Base-by-base conservation (phyloP, 2,888 invertebrate genomes). In the Eupeodes luniger region DNA sequence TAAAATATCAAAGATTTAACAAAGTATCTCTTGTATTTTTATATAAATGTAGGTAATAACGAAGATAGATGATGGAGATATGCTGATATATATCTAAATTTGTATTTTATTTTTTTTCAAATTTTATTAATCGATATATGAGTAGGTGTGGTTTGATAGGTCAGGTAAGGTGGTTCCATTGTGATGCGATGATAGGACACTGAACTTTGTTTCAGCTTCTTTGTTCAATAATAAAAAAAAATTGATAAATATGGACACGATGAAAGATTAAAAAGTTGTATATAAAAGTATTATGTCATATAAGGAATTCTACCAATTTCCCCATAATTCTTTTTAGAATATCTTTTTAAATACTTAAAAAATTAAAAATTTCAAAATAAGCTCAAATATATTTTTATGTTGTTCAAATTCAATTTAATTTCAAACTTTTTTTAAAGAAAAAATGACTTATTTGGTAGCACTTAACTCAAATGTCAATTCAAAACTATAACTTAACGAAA, bases 1-100 rank as follows among this genome's bases (percentile, higher is more conserved):
- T 70, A 76, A 72, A 81, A 67, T 77, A 82, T 86, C 51, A 69
- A 75, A 86, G 77, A 81, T 55, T 66, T 44, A 44, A 44, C 36
- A 67, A 19, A 19, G 19, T 64, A 1, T 19, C 19, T 27, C 27
- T 40, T 1, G 40, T 40, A 5, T 40, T 7, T 40, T 5, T 40
- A 40, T 40, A 40, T 40, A 40, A 40, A 40, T 40, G 40, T 40
- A 40, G 40, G 40, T 40, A 51, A 53, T 44, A 19, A 69, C 5
- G 36, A 36, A 19, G 53, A 55, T n/a, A 61, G 40, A 70, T 79
- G 44, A 14, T 19, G 53, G 36, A 49, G 59, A 78, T 57, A 55
- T 19, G 36, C 11, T 44, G 62, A 40, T 10, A 67, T 27, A 78
- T 14, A 27, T 27, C 27, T 27, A 27, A 27, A 27, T 27, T 27